Conservation (phyloP, 2,113 vertebrate species). For the Anas platyrhynchos region DNA sequence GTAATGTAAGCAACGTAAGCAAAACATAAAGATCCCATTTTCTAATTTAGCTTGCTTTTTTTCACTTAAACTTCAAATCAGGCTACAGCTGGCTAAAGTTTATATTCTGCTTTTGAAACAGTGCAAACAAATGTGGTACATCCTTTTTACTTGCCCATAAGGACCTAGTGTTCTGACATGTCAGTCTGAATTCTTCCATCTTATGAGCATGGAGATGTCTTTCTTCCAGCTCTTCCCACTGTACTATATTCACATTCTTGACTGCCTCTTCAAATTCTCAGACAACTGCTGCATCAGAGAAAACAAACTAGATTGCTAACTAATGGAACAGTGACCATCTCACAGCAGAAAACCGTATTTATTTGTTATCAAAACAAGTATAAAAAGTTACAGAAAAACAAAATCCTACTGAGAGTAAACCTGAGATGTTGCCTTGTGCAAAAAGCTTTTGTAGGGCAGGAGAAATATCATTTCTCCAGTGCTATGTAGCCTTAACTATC, state of each 20-base stretch:
- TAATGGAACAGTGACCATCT: neutral
- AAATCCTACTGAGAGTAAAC: neutral
- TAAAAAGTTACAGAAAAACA: neutral
- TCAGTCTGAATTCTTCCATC: neutral
- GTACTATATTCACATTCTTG: neutral
- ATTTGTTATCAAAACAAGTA: neutral
- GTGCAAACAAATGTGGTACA: neutral
- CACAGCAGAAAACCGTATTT: neutral
- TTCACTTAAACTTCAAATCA: neutral
- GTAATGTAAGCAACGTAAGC: neutral
- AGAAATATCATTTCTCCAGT: neutral
- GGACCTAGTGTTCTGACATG: neutral
- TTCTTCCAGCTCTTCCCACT: neutral
- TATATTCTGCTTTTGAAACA: neutral
- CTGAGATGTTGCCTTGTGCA: neutral
- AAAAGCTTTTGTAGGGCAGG: neutral
- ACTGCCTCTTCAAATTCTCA: neutral
- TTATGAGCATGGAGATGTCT: neutral
- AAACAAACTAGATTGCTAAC: neutral
- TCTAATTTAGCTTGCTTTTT: neutral
- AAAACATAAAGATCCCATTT: neutral
- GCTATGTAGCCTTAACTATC: rapidly evolving
- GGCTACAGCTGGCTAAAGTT: neutral
- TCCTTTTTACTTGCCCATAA: neutral
- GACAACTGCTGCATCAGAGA: neutral